Percentiles rank a stretch among this genome's conserved stretches.
phyloP scores from a whole-genome alignment of 2,113 vertebrate genomes.

The Trinectes maculatus region DNA sequence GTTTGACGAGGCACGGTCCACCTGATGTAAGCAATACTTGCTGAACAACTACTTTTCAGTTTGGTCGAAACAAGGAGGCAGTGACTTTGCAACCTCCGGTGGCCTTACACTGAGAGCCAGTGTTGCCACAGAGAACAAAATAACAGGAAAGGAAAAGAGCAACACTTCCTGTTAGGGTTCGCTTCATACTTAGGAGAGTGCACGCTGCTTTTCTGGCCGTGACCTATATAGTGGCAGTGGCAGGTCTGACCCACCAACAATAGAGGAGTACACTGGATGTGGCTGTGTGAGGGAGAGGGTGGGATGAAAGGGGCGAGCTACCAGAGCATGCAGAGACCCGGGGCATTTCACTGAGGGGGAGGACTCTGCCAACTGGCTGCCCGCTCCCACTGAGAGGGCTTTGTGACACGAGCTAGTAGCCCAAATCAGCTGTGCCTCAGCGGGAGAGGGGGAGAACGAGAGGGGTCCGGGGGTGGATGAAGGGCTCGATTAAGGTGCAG shows the following conservation, averaged over 20 bases:
- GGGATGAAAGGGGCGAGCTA: constrained; percentile 37
- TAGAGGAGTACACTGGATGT: constrained; percentile 16
- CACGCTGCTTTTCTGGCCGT: constrained; percentile 41
- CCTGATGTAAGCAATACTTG: constrained; percentile 5
- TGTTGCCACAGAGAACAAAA: constrained; percentile 37
- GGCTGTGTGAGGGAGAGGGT: constrained; percentile 24
- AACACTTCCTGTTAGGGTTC: constrained; percentile 34
- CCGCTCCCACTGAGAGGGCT: constrained; percentile 45
- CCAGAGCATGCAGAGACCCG: constrained; percentile 40
- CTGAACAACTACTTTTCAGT: constrained; percentile 9
- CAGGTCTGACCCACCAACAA: constrained; percentile 34
- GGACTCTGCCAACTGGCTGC: constrained; percentile 43
- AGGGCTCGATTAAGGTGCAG: constrained; percentile 8
- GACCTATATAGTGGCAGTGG: constrained; percentile 32
- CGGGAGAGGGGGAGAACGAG: constrained; percentile 14
- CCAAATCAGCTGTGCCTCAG: constrained; percentile 45
- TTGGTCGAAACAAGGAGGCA: background rate
- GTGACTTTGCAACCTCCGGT: constrained; percentile 13
- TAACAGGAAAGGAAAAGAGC: constrained; percentile 35
- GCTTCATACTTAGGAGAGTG: constrained; percentile 50
- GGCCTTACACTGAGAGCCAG: constrained; percentile 13
- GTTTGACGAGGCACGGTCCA: background rate
- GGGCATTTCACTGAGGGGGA: constrained; percentile 34
- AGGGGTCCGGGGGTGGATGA: constrained; percentile 23
- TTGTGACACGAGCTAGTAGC: constrained; percentile 45